A percentile compares a stretch with the other conserved stretches of the same genome.
Conservation (phyloP, 2,113 vertebrate species). For the Dipodomys merriami region DNA sequence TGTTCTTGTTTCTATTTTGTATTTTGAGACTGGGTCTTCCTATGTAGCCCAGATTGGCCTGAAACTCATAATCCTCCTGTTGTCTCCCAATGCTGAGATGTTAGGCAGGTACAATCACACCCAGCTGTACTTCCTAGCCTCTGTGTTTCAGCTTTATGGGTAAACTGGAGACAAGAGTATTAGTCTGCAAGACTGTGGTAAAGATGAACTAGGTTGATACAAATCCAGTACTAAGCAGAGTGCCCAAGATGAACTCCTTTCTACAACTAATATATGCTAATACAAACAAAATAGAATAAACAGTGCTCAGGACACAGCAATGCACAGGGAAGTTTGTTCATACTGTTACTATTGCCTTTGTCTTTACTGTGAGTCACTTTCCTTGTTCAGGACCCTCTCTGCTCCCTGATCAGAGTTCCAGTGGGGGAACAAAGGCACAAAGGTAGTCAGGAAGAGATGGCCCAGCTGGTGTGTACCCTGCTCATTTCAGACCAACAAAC, state of each 20-base stretch:
- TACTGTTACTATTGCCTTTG: not conserved
- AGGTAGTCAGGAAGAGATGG: not conserved
- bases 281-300: not conserved
- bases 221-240: not conserved
- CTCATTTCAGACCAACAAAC: not conserved
- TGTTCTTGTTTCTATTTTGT: too few species aligned
- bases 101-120: too few species aligned
- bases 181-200: not conserved
- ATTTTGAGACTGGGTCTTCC: not conserved
- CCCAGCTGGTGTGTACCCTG: not conserved
- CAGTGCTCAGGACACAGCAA: not conserved
- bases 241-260: too few species aligned
- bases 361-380: slow-evolving; percentile 15
- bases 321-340: not conserved
- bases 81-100: not conserved
- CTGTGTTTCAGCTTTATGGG: not conserved
- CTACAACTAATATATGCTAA: too few species aligned
- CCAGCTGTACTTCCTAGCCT: not conserved
- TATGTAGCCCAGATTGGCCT: not conserved
- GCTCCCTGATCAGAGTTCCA: not conserved
- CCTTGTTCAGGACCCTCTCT: not conserved
- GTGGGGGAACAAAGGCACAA: not conserved
- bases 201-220: not conserved
- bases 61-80: not conserved
- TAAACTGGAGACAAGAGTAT: not conserved